These are phyloP conservation scores for Pegoplata infirma DNA, from an alignment of 2,888 invertebrate species.

Conservation along the genomic window DNA sequence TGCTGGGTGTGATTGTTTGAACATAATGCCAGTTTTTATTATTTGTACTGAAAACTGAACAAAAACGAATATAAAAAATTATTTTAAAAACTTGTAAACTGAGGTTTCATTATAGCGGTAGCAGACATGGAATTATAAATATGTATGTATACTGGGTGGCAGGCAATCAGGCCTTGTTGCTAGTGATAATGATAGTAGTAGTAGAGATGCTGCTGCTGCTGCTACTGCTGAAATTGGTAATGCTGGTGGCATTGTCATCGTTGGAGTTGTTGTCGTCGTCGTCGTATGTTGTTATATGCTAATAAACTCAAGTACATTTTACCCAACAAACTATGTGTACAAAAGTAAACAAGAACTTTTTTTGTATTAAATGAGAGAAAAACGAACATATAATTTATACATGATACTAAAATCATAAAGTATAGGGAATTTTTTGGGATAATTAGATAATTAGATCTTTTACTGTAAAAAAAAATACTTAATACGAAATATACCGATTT, in stretches of 20 bases:
- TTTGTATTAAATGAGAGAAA: slow-evolving; percentile 21
- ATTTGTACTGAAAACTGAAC: slow-evolving; percentile 29
- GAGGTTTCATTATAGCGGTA: slow-evolving; percentile 28
- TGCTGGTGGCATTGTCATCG: slow-evolving; percentile 38
- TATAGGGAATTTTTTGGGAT: neutral
- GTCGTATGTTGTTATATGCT: slow-evolving; percentile 59
- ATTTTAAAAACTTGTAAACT: slow-evolving; percentile 48
- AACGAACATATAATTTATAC: slow-evolving; percentile 4
- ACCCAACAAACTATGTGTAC: slow-evolving; percentile 25
- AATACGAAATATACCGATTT: no score
- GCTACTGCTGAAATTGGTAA: slow-evolving; percentile 8
- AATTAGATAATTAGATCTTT: neutral
- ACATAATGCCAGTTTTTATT: slow-evolving; percentile 52
- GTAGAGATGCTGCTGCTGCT: slow-evolving; percentile 35
- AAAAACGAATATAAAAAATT: slow-evolving; percentile 6
- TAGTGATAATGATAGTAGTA: slow-evolving; percentile 48
- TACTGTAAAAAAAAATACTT: no score
- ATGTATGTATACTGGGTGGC: no score
- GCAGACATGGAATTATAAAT: slow-evolving; percentile 11
- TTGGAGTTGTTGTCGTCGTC: slow-evolving; percentile 32
- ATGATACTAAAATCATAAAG: neutral
- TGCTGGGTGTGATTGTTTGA: slow-evolving; percentile 54
- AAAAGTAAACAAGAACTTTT: slow-evolving; percentile 48
- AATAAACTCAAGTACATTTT: slow-evolving; percentile 59
- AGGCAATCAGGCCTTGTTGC: no score